Base-by-base conservation (phyloP, 2,888 invertebrate genomes). In the Agonopterix heracliana region DNA sequence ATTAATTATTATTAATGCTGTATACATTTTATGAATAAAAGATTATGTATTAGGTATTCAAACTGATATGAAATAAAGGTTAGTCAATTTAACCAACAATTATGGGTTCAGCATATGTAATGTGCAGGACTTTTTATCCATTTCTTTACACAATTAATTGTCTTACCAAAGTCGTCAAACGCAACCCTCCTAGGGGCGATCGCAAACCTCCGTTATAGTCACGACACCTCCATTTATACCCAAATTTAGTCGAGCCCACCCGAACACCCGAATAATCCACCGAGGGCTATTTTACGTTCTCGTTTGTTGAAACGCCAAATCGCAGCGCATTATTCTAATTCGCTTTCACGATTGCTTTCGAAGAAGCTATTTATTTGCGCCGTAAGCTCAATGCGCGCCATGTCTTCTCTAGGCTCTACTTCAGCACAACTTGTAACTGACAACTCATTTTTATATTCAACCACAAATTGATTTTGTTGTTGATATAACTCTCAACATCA, bases 261-360 rank as follows among this genome's bases (percentile, higher is more conserved):
- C 74, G 68, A 72, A 76, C 70, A 64, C 70, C 74, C 76, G 73
- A 82, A 81, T 84, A 85, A 84, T 84, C 86, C 87, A 80, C 83
- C 60, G 84, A 84, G 84, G 78, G 79, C 79, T 71, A 78, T 83
- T 85, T 74, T 67, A 71, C 70, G 72, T 70, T 74, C 81, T 82
- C 81, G 82, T 83, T 85, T 83, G 87, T 84, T 79, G 84, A 81
- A 85, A 86, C 72, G 79, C 83, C 79, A 86, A 88, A 88, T 88
- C 84, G 82, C 72, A 78, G 77, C 70, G 78, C 85, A 87, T 88
- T 87, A 88, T 88, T 87, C 86, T 87, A 88, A 87, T 87, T 86
- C 79, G 79, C 78, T 78, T 80, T 76, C 78, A 68, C 76, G 79
- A 84, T 86, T 80, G 86, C 85, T 87, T 83, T 80, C 74, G 79